phyloP scores from a whole-genome alignment of 2,888 invertebrate genomes.

The Allophyes oxyacanthae region DNA sequence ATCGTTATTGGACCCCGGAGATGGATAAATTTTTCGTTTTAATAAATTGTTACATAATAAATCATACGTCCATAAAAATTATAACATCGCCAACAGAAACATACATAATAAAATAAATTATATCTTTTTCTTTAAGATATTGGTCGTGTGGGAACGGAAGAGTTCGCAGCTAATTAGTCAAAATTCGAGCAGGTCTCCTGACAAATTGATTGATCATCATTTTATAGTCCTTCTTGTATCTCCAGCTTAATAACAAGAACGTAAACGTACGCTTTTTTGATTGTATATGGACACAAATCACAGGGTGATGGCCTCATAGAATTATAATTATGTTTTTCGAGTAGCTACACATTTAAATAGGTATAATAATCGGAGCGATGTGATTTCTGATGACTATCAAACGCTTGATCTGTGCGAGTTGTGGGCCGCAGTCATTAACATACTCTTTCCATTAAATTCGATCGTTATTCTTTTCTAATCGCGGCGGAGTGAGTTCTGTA shows the following conservation, averaged over 20 bases:
- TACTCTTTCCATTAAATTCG: conserved; percentile 67
- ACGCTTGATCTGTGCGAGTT: conserved; percentile 59
- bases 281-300: conserved; percentile 48
- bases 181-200: conserved; percentile 47
- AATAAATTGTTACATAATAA: conserved; percentile 38
- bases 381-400: conserved; percentile 64
- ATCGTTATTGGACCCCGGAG: neutral
- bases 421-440: conserved; percentile 65
- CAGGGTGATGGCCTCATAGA: conserved; percentile 59
- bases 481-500: conserved; percentile 72
- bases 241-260: conserved; percentile 31
- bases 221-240: conserved; percentile 47
- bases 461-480: conserved; percentile 74
- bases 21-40: conserved; percentile 29
- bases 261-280: conserved; percentile 15
- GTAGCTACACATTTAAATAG: conserved; percentile 64
- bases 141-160: conserved; percentile 51
- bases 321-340: conserved; percentile 66
- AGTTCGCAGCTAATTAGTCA: conserved; percentile 57
- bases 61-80: conserved; percentile 51
- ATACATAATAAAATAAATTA: conserved; percentile 50
- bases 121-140: conserved; percentile 47
- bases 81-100: conserved; percentile 35
- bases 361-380: conserved; percentile 65
- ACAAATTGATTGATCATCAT: conserved; percentile 56